A percentile compares a stretch with the other conserved stretches of the same genome.
phyloP scores from a whole-genome alignment of 2,888 invertebrate species.

The Drosophila bunnanda region DNA sequence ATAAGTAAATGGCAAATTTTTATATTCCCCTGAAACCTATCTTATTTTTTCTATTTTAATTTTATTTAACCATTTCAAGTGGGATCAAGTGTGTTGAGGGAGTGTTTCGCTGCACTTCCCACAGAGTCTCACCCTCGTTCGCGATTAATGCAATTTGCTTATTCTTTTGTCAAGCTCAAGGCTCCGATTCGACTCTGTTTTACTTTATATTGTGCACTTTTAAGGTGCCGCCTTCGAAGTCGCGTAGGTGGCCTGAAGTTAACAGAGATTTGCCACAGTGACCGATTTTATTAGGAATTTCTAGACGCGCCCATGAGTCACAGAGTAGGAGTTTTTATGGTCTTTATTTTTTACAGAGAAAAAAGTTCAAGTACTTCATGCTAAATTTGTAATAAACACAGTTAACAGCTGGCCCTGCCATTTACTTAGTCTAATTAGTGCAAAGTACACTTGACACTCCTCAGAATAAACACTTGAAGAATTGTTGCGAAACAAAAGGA shows the following conservation, averaged over 20 bases:
- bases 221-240: conserved; percentile 37
- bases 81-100: conserved; percentile 41
- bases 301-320: conserved; percentile 67
- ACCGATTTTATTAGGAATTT: conserved; percentile 54
- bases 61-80: conserved; percentile 12
- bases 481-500: not conserved
- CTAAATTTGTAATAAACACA: conserved; percentile 20
- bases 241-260: conserved; percentile 32
- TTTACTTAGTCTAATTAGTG: conserved; percentile 68
- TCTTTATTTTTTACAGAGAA: conserved; percentile 21
- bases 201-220: conserved; percentile 39
- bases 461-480: not conserved
- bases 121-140: conserved; percentile 8
- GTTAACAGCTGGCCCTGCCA: conserved; percentile 21
- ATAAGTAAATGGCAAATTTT: not conserved
- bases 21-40: not conserved
- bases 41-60: not conserved
- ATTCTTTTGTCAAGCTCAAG: conserved; percentile 53
- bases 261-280: conserved; percentile 3
- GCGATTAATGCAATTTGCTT: conserved; percentile 38
- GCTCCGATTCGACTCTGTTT: conserved; percentile 27
- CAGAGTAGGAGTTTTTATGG: conserved; percentile 42
- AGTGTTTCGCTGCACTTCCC: conserved; percentile 38
- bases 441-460: conserved; percentile 48
- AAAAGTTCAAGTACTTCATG: conserved; percentile 18